Evolutionary conservation across 2,113 vertebrate species (phyloP).

Genomic region (Uria lomvia): DNA sequence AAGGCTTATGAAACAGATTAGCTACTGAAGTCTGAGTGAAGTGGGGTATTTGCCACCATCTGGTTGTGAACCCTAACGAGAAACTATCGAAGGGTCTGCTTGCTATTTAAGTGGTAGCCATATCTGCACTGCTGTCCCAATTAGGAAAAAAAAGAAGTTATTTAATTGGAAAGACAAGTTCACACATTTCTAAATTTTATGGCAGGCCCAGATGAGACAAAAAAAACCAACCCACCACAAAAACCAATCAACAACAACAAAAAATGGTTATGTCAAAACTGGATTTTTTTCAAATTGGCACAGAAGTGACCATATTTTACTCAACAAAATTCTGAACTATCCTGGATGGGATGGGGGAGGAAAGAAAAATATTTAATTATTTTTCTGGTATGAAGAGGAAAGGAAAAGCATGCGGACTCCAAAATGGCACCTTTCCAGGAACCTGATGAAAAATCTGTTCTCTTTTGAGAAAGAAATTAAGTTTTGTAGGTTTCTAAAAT

Average conservation of each 20-base stretch:
- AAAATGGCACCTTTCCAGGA: slow-evolving; percentile 62
- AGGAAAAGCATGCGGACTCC: neutral
- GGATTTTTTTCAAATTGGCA: slow-evolving; percentile 1
- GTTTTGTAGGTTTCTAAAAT: neutral
- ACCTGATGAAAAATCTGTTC: slow-evolving; percentile 57
- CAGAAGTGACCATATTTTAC: neutral
- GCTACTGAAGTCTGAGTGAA: slow-evolving; percentile 14
- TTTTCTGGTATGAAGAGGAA: neutral
- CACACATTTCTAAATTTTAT: slow-evolving; percentile 53
- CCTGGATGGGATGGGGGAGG: neutral
- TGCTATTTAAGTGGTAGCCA: slow-evolving; percentile 20
- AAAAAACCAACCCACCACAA: neutral
- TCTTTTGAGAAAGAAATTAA: slow-evolving; percentile 31
- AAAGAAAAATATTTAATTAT: slow-evolving; percentile 29
- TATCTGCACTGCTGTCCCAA: neutral
- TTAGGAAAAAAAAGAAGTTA: neutral
- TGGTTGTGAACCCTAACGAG: slow-evolving; percentile 13
- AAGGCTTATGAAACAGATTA: neutral
- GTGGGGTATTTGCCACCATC: slow-evolving; percentile 29
- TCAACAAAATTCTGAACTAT: neutral
- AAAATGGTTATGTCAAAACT: neutral
- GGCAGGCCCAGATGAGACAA: slow-evolving; percentile 18
- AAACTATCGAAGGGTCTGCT: neutral
- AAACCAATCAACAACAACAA: neutral
- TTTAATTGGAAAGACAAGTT: slow-evolving; percentile 53